Conservation (phyloP, 2,888 invertebrate genomes). For the Meliscaeva auricollis region DNA sequence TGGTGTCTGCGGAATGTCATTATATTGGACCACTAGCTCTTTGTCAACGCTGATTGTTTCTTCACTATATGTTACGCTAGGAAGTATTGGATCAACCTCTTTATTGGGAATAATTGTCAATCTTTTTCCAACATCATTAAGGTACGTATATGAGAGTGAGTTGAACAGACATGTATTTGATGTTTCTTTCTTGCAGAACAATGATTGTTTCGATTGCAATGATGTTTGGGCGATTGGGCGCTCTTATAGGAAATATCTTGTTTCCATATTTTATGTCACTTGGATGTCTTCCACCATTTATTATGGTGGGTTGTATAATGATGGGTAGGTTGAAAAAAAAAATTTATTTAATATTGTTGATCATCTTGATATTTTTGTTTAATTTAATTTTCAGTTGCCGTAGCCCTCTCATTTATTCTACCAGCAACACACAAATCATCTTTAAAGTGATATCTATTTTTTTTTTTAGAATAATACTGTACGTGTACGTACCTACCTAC, state of each 20-base stretch:
- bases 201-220: slow-evolving; percentile 89
- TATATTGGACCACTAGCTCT: slow-evolving; percentile 86
- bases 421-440: slow-evolving; percentile 36
- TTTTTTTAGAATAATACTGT: too few species aligned
- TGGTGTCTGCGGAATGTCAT: slow-evolving; percentile 85
- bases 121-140: slow-evolving; percentile 82
- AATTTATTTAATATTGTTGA: neutral
- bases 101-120: slow-evolving; percentile 81
- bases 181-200: slow-evolving; percentile 85
- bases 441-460: slow-evolving; percentile 15
- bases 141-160: too few species aligned
- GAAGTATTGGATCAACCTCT: slow-evolving; percentile 81
- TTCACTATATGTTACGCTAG: slow-evolving; percentile 84
- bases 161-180: too few species aligned
- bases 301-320: slow-evolving; percentile 87
- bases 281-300: slow-evolving; percentile 90
- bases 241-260: slow-evolving; percentile 88
- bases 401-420: slow-evolving; percentile 56
- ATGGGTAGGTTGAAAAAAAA: slow-evolving; percentile 85
- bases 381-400: slow-evolving; percentile 77
- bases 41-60: slow-evolving; percentile 85
- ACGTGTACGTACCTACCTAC: too few species aligned
- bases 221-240: slow-evolving; percentile 89
- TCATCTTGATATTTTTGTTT: neutral
- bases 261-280: slow-evolving; percentile 89